Evolutionary conservation across 2,888 invertebrate genomes (phyloP).

Genomic region (Ditula angustiorana): DNA sequence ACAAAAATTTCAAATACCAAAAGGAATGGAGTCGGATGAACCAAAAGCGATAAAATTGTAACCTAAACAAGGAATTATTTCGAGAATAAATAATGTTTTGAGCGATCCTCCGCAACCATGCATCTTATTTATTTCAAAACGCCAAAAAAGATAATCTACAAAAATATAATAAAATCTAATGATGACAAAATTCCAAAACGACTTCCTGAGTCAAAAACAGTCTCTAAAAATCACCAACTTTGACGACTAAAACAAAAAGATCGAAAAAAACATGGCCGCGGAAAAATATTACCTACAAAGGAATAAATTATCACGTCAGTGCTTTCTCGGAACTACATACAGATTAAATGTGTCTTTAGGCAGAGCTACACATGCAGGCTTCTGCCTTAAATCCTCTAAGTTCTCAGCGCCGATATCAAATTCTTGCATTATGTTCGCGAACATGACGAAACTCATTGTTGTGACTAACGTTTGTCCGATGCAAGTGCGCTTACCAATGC

Average conservation of each 20-base stretch:
- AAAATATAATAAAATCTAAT: neutral
- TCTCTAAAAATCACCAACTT: neutral
- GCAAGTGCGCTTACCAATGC: constrained; percentile 94
- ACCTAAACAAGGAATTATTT: constrained; percentile 46
- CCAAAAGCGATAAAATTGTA: constrained; percentile 26
- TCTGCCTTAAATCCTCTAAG: constrained; percentile 81
- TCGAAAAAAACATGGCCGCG: constrained; percentile 21
- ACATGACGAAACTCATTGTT: constrained; percentile 90
- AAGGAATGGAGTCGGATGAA: neutral
- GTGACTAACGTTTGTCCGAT: constrained; percentile 93
- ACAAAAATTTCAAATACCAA: neutral
- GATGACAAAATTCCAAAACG: neutral
- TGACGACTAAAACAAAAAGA: neutral
- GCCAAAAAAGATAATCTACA: neutral
- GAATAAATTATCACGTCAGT: constrained; percentile 51
- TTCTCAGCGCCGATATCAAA: constrained; percentile 88
- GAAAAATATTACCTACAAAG: constrained; percentile 48
- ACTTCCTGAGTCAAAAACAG: neutral
- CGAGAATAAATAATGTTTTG: constrained; percentile 59
- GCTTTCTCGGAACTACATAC: constrained; percentile 83
- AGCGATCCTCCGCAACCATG: constrained; percentile 47
- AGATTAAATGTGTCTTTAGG: constrained; percentile 90
- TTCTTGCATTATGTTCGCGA: constrained; percentile 89
- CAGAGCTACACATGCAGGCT: constrained; percentile 90
- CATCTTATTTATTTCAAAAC: constrained; percentile 20